Conservation (phyloP, 35 echinoderm and acorn worm species). For the Stichopus chloronotus region DNA sequence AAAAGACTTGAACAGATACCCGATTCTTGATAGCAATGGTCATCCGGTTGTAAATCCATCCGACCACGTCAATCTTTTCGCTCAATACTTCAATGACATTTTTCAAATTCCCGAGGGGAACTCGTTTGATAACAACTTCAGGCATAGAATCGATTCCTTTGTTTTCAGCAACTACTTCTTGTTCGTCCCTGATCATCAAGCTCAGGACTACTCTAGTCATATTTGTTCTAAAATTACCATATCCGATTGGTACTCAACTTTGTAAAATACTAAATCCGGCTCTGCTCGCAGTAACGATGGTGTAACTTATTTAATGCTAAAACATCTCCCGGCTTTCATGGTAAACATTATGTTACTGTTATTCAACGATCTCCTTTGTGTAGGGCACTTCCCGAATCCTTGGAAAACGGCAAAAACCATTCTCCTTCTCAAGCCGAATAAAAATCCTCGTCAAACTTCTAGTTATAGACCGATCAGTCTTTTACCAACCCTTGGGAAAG, state of each 20-base stretch:
- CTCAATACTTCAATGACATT: too few relatives aligned
- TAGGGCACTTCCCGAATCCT: neutral
- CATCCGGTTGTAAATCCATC: too few relatives aligned
- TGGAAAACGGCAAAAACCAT: neutral
- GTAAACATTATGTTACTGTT: neutral
- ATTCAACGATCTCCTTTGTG: neutral
- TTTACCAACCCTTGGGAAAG: neutral
- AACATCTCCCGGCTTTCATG: neutral
- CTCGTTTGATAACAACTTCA: too few relatives aligned
- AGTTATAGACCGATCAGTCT: conserved; percentile 38
- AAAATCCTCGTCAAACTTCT: neutral
- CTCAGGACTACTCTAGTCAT: too few relatives aligned
- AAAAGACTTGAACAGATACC: too few relatives aligned
- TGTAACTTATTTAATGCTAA: conserved; percentile 29
- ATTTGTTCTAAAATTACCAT: neutral
- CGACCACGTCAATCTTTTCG: too few relatives aligned
- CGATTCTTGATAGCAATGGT: too few relatives aligned
- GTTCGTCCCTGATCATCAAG: too few relatives aligned
- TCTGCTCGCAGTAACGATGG: neutral
- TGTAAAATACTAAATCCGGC: neutral
- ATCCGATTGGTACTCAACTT: neutral
- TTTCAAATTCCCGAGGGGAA: too few relatives aligned
- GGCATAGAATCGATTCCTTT: too few relatives aligned
- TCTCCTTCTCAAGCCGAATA: neutral
- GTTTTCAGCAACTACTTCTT: too few relatives aligned